phyloP scores from a whole-genome alignment of 2,888 invertebrate genomes.

The Cylindroiulus punctatus region DNA sequence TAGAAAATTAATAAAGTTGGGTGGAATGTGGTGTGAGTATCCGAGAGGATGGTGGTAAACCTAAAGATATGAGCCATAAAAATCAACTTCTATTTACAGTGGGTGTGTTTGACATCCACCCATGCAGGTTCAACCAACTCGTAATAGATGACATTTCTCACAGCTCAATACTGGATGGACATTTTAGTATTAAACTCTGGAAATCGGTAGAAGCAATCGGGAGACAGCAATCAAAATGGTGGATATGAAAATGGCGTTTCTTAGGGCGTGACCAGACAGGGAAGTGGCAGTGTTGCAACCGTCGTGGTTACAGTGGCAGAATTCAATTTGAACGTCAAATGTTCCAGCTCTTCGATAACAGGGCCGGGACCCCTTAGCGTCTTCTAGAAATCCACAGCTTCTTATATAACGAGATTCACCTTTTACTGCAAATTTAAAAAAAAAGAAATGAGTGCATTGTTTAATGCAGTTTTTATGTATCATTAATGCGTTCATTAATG shows the following conservation, averaged over 20 bases:
- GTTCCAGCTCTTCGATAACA: conserved; percentile 90
- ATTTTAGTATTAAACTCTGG: neutral
- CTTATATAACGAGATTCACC: conserved; percentile 89
- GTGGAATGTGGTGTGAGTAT: neutral
- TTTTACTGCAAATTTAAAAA: conserved; percentile 71
- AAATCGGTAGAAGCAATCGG: neutral
- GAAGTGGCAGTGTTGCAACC: conserved; percentile 79
- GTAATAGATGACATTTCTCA: neutral
- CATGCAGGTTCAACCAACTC: neutral
- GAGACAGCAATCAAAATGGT: neutral
- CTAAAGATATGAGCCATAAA: conserved; percentile 3
- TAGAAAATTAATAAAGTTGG: neutral
- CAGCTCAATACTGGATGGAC: neutral
- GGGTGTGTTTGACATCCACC: neutral
- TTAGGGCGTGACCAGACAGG: conserved; percentile 31
- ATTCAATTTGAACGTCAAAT: conserved; percentile 92
- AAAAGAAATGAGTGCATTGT: no score
- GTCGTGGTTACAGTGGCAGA: conserved; percentile 92
- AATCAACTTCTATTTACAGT: neutral
- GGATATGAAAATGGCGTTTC: neutral
- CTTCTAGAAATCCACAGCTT: conserved; percentile 88
- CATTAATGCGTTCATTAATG: no score
- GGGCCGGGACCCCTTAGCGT: conserved; percentile 87
- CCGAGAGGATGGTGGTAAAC: neutral
- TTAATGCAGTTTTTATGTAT: no score